Conservation (phyloP, 2,888 invertebrate species). For the Drosophila yooni region DNA sequence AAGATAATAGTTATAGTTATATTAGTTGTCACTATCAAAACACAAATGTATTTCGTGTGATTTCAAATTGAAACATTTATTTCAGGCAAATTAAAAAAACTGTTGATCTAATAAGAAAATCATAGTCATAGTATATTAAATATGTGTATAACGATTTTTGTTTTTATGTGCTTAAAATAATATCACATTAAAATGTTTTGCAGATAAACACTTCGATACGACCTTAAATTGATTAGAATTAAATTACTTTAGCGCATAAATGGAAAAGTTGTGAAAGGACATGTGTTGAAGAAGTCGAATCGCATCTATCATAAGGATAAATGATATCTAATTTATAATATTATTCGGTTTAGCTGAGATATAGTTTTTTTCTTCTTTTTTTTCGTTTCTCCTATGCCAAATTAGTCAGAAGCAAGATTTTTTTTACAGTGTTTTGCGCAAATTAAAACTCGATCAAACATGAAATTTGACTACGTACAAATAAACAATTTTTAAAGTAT, state of each 20-base stretch:
- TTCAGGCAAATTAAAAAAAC: conserved; percentile 40
- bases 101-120: conserved; percentile 42
- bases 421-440: conserved; percentile 11
- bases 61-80: conserved; percentile 52
- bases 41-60: conserved; percentile 5
- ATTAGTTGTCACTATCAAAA: not conserved
- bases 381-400: not conserved
- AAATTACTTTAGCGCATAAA: conserved; percentile 34
- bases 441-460: conserved; percentile 36
- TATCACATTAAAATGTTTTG: conserved; percentile 73
- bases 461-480: conserved; percentile 70
- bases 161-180: conserved; percentile 73
- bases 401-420: conserved; percentile 1
- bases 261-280: conserved; percentile 28
- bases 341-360: conserved; percentile 51
- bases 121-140: conserved; percentile 24
- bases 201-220: conserved; percentile 45
- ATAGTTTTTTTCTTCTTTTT: conserved; percentile 29
- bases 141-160: conserved; percentile 36
- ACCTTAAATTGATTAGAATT: conserved; percentile 43
- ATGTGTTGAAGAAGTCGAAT: conserved; percentile 5
- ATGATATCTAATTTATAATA: conserved; percentile 15
- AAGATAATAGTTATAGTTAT: conserved; percentile 13
- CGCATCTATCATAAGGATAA: conserved; percentile 17
- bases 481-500: conserved; percentile 20